Conservation (phyloP, 2,888 invertebrate genomes). For the Pedicia rivosa region DNA sequence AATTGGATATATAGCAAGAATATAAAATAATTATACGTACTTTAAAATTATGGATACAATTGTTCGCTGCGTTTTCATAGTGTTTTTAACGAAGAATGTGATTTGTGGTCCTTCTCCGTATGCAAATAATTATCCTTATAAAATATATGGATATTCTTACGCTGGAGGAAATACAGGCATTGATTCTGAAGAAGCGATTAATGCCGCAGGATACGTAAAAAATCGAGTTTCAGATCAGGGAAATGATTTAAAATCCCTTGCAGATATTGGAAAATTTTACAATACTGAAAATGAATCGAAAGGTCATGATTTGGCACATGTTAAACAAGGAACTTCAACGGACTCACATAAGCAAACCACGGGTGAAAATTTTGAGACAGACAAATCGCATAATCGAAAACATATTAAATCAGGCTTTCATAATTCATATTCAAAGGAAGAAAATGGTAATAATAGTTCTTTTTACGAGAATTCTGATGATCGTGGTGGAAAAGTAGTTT, state of each 20-base stretch:
- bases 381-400: slow-evolving; percentile 45
- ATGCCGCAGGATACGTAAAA: slow-evolving; percentile 8
- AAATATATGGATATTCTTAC: slow-evolving; percentile 5
- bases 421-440: slow-evolving; percentile 53
- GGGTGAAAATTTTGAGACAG: slow-evolving; percentile 15
- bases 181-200: slow-evolving; percentile 1
- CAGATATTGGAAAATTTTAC: slow-evolving; percentile 7
- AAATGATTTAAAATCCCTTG: slow-evolving; percentile 5
- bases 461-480: slow-evolving; percentile 46
- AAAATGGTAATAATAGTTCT: slow-evolving; percentile 49
- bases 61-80: too few relatives aligned
- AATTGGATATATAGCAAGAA: too few relatives aligned
- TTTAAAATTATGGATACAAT: too few relatives aligned
- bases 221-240: slow-evolving; percentile 8
- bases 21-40: too few relatives aligned
- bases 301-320: slow-evolving; percentile 7
- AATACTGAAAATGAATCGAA: slow-evolving; percentile 9
- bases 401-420: slow-evolving; percentile 52
- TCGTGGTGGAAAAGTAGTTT: slow-evolving; percentile 26
- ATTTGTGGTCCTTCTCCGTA: slow-evolving; percentile 4
- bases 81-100: too few relatives aligned
- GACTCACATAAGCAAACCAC: slow-evolving; percentile 8
- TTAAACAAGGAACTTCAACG: slow-evolving; percentile 7
- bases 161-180: neutral
- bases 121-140: slow-evolving; percentile 11